Base-by-base conservation (phyloP, 2,888 invertebrate genomes). In the Microctonus brassicae region DNA sequence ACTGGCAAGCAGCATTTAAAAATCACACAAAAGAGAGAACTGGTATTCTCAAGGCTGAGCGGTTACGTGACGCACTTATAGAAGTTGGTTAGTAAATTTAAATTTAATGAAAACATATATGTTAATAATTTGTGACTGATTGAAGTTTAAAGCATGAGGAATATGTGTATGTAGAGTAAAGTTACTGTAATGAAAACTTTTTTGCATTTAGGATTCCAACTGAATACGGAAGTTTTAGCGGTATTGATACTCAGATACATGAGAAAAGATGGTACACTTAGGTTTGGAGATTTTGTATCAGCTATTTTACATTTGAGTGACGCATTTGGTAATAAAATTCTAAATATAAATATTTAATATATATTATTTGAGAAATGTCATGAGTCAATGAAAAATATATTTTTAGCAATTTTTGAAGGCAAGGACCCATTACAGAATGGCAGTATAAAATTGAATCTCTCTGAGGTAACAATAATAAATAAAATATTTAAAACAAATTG, bases 211-310 rank as follows among this genome's bases (percentile, higher is more conserved):
- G 91, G 97, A 3, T 97, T 97, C 84, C 94, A 95, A 81, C 88
- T 97, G 29, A 96, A 94, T 79, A 94, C 95, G 72, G 94, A 95
- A 74, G 94, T 95, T 33, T 89, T 97, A 84, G 93, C 94, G 7
- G 91, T 95, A 62, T 89, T 97, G 9, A 93, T 96, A 73, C 90
- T 97, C 75, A 90, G 96, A 75, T 97, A 96, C 81, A 97, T 97
- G 94, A 91, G 97, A 76, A 97, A 97, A 86, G 97, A 97, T 85
- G 97, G 97, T 47, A 97, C 96, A 69, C 89, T 97, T 57, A 90
- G 97, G 78, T 95, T 97, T 83, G 97, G 97, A 10, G 97, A 97
- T 87, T 97, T 97, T 85, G 96, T 97, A 1, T 95, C 95, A 0
- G 94, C 96, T 55, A 94, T 97, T 80, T 89, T 97, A 81, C 96